Evolutionary conservation across 2,888 invertebrate genomes (phyloP), one percentile per base, ranked within the genome.

Genomic region (Ypsolopha scabrella): DNA sequence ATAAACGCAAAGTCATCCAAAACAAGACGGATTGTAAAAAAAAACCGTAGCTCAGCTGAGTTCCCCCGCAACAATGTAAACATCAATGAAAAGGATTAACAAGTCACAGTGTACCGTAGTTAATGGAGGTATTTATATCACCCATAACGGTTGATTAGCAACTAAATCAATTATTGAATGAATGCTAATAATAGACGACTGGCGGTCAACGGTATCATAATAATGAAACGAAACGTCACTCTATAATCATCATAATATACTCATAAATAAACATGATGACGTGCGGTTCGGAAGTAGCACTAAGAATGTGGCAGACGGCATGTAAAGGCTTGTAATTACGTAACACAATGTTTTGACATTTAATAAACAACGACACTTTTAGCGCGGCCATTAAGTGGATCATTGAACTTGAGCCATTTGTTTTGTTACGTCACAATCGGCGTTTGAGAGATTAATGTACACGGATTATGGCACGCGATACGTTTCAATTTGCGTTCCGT

Each of bases 401-500:
- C 86, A 85, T 82, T 85, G 86, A 86, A 85, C 86, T 85, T 85
- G 85, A 79, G 81, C 70, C 73, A 80, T 79, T 78, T 79, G 80
- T 75, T 72, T 68, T 67, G 71, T 85, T 80, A 82, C 81, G 79
- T 76, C 85, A 83, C 70, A 71, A 80, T 81, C 79, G 80, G 76
- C 72, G 74, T 81, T 85, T 81, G 81, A 75, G 85, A 83, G 86
- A 86, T 86, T 85, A 83, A 85, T 85, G 83, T 72, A 73, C 73
- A 75, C 77, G 82, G 85, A 82, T 85, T 86, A 85, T 82, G 79
- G 83, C 86, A 86, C 85, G 85, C 85, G 82, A 85, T 83, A 83
- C 77, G 76, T 80, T 85, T 78, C 83, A 78, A 83, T 85, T 83
- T 83, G 79, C 81, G 80, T 82, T 82, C 78, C 69, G 76, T 80